phyloP scores from a whole-genome alignment of 2,888 invertebrate species.

The Nasonia oneida region DNA sequence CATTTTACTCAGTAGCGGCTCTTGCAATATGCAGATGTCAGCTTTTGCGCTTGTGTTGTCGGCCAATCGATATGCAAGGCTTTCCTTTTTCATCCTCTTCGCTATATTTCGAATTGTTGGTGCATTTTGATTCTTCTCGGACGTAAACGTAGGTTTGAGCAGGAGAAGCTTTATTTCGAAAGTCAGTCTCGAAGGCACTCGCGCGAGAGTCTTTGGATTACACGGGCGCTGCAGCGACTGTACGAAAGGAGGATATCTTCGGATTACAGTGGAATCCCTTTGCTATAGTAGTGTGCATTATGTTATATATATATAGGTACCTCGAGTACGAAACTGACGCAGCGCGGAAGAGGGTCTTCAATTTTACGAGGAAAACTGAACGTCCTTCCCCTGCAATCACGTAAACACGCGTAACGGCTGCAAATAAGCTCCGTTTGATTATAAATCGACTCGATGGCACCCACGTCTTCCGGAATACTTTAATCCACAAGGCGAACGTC shows the following conservation, averaged over 20 bases:
- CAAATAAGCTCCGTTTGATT: no score
- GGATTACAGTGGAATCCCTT: background rate
- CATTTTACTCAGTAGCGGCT: background rate
- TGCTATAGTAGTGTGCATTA: background rate
- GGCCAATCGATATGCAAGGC: background rate
- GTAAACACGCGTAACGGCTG: conserved; percentile 1
- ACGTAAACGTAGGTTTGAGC: background rate
- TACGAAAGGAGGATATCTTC: background rate
- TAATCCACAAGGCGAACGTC: background rate
- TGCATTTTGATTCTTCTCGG: background rate
- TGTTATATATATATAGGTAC: background rate
- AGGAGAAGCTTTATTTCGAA: background rate
- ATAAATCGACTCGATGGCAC: background rate
- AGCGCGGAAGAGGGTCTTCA: background rate
- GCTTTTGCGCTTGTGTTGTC: background rate
- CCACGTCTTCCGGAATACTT: background rate
- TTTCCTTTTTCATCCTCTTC: background rate
- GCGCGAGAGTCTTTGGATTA: background rate
- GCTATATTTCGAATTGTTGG: background rate
- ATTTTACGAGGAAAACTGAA: background rate
- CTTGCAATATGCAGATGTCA: background rate
- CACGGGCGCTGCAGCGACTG: background rate
- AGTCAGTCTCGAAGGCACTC: background rate
- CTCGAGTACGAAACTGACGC: background rate
- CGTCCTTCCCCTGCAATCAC: background rate